Conservation (phyloP, 2,113 vertebrate genomes). For the Cyprinus carpio region DNA sequence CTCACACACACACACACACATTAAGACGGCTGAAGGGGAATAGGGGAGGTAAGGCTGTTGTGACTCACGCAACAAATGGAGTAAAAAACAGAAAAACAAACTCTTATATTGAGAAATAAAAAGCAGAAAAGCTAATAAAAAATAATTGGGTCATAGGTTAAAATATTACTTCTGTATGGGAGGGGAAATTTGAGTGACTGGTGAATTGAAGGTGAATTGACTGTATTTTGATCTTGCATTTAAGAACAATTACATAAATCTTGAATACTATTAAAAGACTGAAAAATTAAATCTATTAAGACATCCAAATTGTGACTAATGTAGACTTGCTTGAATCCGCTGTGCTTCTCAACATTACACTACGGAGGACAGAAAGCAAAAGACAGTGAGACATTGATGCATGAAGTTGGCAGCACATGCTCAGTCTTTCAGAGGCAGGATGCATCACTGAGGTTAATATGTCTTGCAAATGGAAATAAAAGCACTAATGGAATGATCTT, state of each 20-base stretch:
- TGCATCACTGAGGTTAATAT: background rate
- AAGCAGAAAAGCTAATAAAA: background rate
- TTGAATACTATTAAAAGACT: background rate
- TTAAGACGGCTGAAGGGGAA: background rate
- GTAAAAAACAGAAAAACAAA: background rate
- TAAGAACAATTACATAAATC: background rate
- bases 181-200: background rate
- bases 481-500: slow-evolving; percentile 23
- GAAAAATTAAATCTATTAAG: background rate
- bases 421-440: background rate
- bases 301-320: background rate
- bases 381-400: background rate
- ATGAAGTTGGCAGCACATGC: background rate
- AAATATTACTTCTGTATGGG: background rate
- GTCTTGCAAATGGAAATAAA: slow-evolving; percentile 34
- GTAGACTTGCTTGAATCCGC: background rate
- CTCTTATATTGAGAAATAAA: background rate
- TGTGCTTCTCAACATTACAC: background rate
- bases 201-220: no score
- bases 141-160: background rate
- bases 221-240: background rate
- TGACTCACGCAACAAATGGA: background rate
- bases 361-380: background rate
- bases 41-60: background rate
- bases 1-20: background rate